Conservation (phyloP, 2,797 vertebrate species). For the Periophthalmus magnuspinnatus region DNA sequence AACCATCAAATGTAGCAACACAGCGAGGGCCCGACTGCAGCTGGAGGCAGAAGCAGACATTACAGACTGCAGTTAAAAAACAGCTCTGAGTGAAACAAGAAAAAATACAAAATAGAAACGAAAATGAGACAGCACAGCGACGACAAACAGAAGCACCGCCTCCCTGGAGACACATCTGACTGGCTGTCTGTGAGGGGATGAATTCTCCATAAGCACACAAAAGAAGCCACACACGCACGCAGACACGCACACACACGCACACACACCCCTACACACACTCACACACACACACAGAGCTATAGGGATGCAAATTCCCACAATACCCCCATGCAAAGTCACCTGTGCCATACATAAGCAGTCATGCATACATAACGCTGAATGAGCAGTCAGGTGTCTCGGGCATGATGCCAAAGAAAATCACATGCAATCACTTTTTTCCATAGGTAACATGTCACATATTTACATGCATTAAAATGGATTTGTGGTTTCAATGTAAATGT, state of each 20-base stretch:
- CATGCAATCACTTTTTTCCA: slow-evolving; percentile 15
- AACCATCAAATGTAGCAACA: slow-evolving; percentile 29
- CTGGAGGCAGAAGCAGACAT: slow-evolving; percentile 43
- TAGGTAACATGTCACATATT: slow-evolving; percentile 1
- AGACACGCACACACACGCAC: background rate
- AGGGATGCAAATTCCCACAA: background rate
- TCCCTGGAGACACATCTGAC: slow-evolving; percentile 41
- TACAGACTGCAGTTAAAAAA: slow-evolving; percentile 46
- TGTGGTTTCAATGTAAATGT: slow-evolving; percentile 13
- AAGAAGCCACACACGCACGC: slow-evolving; percentile 1
- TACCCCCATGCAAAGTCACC: slow-evolving; percentile 12
- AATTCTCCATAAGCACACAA: slow-evolving; percentile 39
- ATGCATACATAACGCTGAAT: slow-evolving; percentile 7
- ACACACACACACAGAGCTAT: background rate
- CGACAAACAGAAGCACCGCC: slow-evolving; percentile 36
- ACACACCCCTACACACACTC: background rate
- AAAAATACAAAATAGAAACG: slow-evolving; percentile 28
- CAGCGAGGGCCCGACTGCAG: slow-evolving; percentile 43
- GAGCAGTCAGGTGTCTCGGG: slow-evolving; percentile 23
- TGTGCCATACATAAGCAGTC: slow-evolving; percentile 9
- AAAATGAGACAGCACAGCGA: slow-evolving; percentile 44
- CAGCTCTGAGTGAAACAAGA: slow-evolving; percentile 39
- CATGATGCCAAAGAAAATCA: slow-evolving; percentile 12
- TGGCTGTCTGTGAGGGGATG: slow-evolving; percentile 46
- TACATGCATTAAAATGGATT: slow-evolving; percentile 16